Conservation (phyloP, 2,113 vertebrate species). For the Tricholaema leucomelas region DNA sequence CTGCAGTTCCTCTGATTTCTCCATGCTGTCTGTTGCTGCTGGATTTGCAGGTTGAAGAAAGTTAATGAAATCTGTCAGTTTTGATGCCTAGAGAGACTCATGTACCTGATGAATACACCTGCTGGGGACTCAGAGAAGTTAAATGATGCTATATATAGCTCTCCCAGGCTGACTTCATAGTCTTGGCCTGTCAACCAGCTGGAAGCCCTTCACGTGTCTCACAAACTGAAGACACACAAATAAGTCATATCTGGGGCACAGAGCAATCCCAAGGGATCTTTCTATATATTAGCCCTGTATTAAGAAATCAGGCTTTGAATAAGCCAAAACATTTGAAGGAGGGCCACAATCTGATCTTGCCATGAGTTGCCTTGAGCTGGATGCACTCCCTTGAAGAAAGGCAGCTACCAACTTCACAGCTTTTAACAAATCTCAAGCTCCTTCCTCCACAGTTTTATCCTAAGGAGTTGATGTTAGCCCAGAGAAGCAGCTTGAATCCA, state of each 20-base stretch:
- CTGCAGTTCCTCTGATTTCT: conserved; percentile 5
- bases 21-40: conserved; percentile 10
- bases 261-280: neutral
- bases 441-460: neutral
- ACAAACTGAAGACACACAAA: conserved; percentile 1
- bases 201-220: neutral
- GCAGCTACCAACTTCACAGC: neutral
- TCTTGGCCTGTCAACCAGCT: neutral
- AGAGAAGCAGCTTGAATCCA: neutral
- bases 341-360: neutral
- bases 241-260: conserved; percentile 8
- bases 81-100: conserved; percentile 24
- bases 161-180: neutral
- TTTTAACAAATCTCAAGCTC: neutral
- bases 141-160: conserved; percentile 36
- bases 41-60: conserved; percentile 41
- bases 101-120: conserved; percentile 6
- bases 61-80: conserved; percentile 55
- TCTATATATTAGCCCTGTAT: neutral
- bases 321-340: neutral
- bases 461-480: neutral
- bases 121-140: neutral
- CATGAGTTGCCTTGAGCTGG: neutral
- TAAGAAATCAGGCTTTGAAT: neutral
- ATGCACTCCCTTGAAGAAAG: neutral